Evolutionary conservation across 64 coral and sea anemone species (phyloP).

Genomic region (Cladopsammia gracilis): DNA sequence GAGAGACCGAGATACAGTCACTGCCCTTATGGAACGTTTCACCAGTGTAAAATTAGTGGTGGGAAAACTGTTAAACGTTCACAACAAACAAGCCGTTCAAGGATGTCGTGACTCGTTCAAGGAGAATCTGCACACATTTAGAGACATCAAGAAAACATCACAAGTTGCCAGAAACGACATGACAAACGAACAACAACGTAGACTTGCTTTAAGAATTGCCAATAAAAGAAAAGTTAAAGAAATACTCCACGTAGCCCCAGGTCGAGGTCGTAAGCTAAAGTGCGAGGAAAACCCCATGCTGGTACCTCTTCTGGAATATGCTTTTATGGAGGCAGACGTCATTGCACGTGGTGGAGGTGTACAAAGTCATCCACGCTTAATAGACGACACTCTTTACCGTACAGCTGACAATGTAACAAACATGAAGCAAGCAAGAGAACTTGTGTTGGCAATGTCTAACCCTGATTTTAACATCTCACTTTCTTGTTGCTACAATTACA

Average conservation of each 20-base stretch:
- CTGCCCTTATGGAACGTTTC: no score
- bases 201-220: background rate
- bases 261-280: constrained; percentile 44
- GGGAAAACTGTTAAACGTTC: background rate
- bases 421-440: no score
- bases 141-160: constrained; percentile 45
- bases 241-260: constrained; percentile 23
- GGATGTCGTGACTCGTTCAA: constrained; percentile 78
- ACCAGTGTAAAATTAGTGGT: background rate
- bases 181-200: no score
- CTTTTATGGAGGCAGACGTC: no score
- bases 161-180: constrained; percentile 45
- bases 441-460: no score
- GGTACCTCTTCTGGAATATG: constrained; percentile 17
- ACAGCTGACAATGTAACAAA: no score
- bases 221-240: constrained; percentile 26
- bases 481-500: no score
- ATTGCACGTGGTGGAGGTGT: no score
- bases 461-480: no score
- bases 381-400: no score
- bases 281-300: constrained; percentile 42
- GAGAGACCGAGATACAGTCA: constrained; percentile 26
- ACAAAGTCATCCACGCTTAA: no score
- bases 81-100: constrained; percentile 52
- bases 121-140: constrained; percentile 76